Evolutionary conservation across 2,888 invertebrate species (phyloP).

Genomic region (Lasioglossum pauxillum): DNA sequence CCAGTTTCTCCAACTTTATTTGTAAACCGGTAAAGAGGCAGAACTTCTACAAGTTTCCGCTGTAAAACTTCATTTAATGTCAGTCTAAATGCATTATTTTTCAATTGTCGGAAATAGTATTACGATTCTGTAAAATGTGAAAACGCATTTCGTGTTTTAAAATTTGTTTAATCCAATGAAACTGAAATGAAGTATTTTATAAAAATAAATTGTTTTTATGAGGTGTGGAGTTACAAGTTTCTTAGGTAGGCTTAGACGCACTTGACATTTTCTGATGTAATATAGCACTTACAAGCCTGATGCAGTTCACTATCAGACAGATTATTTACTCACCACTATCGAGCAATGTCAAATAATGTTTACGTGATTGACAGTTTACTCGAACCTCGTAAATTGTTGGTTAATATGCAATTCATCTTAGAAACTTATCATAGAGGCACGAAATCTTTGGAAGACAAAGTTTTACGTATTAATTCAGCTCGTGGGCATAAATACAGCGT

Average conservation of each 20-base stretch:
- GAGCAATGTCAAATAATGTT: slow-evolving; percentile 21
- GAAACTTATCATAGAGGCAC: background rate
- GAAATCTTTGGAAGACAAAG: too few relatives aligned
- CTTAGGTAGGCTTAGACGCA: background rate
- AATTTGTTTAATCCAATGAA: background rate
- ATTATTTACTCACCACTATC: slow-evolving; percentile 8
- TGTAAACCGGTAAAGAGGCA: background rate
- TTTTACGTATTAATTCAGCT: too few relatives aligned
- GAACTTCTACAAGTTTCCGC: background rate
- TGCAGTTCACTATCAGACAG: background rate
- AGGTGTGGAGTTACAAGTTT: background rate
- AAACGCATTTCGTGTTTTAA: background rate
- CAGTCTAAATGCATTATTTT: background rate
- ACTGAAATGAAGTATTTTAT: background rate
- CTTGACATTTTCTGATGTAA: background rate
- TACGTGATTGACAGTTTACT: background rate
- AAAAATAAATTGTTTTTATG: background rate
- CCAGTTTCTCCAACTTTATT: background rate
- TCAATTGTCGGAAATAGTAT: background rate
- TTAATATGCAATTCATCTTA: background rate
- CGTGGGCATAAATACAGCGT: too few relatives aligned
- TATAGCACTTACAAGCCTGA: background rate
- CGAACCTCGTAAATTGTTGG: background rate
- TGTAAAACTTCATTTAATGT: background rate
- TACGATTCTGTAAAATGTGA: background rate